Base-by-base conservation (phyloP, 2,888 invertebrate species). In the Nomada ferruginata region DNA sequence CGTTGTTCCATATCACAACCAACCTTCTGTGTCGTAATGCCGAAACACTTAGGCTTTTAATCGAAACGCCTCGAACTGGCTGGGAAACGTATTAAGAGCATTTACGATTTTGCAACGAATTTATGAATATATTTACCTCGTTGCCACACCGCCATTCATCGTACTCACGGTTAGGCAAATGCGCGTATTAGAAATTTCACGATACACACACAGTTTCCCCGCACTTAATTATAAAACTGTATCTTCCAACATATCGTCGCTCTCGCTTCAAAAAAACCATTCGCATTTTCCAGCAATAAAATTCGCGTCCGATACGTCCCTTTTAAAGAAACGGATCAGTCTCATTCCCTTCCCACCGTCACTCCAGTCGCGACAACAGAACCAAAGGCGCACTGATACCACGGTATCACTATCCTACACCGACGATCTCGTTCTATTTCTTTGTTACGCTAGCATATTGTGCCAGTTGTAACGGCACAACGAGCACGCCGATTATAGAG, bases 1-100 rank as follows among this genome's bases (percentile, higher is more conserved):
- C 80, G 80, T 80, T 80, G 80, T 80, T 79, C 79, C 80, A 68
- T 66, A 79, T 80, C 73, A 80, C 66, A 64, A 79, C 50, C 71
- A 23, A 42, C 15, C 42, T 66, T 65, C 79, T 79, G 61, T 80
- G 80, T 63, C 79, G 80, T 68, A 80, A 80, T 61, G 53, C 26
- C 50, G 47, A 50, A 66, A 78, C 76, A 66, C 76, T 78, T 68
- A 57, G 50, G 61, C 55, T 63, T 76, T 76, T 76, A 78, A 78
- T 78, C 61, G 68, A 23, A 61, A 52, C 61, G n/a, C 29, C 42
- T 20, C 4, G 13, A 13, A 50, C 64, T 18, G 57, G 15, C 50
- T 29, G 26, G 42, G 47, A 15, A 42, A 53, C 20, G 18, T 36
- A 11, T 53, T 20, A 20, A 20, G 53, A 53, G 36, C 36, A 13